These are phyloP conservation scores for Bubalus kerabau DNA, from an alignment of 2,113 vertebrate genomes.

Conservation along the genomic window DNA sequence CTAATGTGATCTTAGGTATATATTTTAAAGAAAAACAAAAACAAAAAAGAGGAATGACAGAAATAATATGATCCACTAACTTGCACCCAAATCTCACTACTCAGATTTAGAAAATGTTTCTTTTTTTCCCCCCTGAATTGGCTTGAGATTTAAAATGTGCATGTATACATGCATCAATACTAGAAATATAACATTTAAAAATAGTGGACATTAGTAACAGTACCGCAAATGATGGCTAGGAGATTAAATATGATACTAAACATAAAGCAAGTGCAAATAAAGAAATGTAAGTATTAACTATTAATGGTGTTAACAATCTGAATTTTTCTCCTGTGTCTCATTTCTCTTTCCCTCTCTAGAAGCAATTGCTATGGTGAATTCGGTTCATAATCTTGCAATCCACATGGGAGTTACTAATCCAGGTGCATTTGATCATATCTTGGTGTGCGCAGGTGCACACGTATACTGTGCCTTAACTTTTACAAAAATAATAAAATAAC, in stretches of 20 bases:
- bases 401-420: no score
- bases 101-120: not conserved
- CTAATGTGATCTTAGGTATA: not conserved
- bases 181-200: not conserved
- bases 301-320: not conserved
- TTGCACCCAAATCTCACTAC: not conserved
- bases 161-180: no score
- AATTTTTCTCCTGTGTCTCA: not conserved
- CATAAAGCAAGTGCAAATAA: not conserved
- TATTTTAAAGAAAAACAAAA: not conserved
- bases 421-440: not conserved
- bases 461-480: not conserved
- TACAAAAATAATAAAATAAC: not conserved
- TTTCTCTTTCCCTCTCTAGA: not conserved
- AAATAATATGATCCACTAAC: not conserved
- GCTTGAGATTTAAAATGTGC: not conserved
- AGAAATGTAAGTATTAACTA: not conserved
- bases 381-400: no score
- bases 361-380: not conserved
- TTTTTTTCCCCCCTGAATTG: not conserved
- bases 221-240: not conserved
- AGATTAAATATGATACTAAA: not conserved
- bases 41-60: not conserved
- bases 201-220: not conserved
- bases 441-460: fast-evolving